Base-by-base conservation (phyloP, 2,888 invertebrate species). In the Pheosia tremula region DNA sequence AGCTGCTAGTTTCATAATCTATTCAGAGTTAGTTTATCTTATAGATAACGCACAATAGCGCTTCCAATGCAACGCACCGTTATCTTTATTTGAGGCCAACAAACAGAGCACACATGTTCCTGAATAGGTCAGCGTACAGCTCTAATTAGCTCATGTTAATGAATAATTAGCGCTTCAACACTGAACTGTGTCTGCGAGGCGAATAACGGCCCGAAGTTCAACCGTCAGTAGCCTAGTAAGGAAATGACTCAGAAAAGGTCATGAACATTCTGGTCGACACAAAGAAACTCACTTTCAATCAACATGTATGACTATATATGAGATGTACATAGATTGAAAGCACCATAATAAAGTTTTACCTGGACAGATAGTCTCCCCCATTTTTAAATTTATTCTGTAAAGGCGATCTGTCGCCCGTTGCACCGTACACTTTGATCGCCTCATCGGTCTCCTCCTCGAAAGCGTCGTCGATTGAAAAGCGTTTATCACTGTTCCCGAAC, bases 381-480 rank as follows among this genome's bases (percentile, higher is more conserved):
- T 90, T 91, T 81, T 89, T 91, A 66, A 84, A 88, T 89, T 91
- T 92, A 73, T 88, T 91, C 79, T 91, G 89, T 80, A 96, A 93
- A 78, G 96, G 96, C 69, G 96, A 96, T 78, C 96, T 95, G 85
- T 96, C 96, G 69, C 95, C 96, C 57, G 96, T 96, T 58, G 97
- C 95, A 57, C 97, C 97, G 86, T 97, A 97, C 56, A 97, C 96
- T 82, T 96, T 95, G 78, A 97, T 95, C 61, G 96, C 96, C 84
- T 97, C 97, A 81, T 97, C 97, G 56, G 97, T 97, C 84, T 97
- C 97, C 83, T 97, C 97, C 83, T 97, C 97, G 82, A 97, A 97
- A 11, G 97, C 97, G 87, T 97, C 97, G 87, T 97, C 97, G 78
- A 97, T 97, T 58, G 97, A 97, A 90, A 97, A 97, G 73, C 96